These are phyloP conservation scores for Corella eumyota DNA, from an alignment of 23 tunicate genomes.

Conservation along the genomic window DNA sequence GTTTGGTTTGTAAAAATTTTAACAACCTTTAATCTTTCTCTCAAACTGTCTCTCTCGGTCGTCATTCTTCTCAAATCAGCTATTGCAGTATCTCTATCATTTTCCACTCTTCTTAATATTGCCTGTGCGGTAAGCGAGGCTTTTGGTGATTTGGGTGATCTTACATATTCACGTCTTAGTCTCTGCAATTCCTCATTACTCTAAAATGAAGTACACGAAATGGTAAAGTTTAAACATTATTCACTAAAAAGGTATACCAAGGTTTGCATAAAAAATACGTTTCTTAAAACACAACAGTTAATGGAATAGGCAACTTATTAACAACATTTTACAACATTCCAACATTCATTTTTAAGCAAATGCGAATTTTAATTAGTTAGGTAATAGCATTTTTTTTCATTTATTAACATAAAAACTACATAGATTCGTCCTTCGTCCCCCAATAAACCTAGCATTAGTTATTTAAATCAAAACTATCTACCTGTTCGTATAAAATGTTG, in stretches of 20 bases:
- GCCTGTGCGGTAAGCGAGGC: constrained; percentile 93
- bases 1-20: no score
- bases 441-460: neutral
- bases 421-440: no score
- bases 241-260: no score
- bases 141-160: constrained; percentile 85
- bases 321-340: no score
- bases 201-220: constrained; percentile 6
- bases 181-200: constrained; percentile 81
- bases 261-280: neutral
- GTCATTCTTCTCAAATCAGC: constrained; percentile 85
- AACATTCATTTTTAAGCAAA: no score
- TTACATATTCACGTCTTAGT: constrained; percentile 54
- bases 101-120: constrained; percentile 77
- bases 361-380: no score
- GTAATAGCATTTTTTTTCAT: no score
- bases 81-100: constrained; percentile 59
- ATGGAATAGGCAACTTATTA: no score
- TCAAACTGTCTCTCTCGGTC: constrained; percentile 73
- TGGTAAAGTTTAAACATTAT: neutral
- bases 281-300: neutral
- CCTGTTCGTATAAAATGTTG: constrained; percentile 74
- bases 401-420: no score
- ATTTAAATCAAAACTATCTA: neutral
- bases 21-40: constrained; percentile 55